Evolutionary conservation across 2,797 vertebrate genomes (phyloP).

Genomic region (Propithecus perrieri): DNA sequence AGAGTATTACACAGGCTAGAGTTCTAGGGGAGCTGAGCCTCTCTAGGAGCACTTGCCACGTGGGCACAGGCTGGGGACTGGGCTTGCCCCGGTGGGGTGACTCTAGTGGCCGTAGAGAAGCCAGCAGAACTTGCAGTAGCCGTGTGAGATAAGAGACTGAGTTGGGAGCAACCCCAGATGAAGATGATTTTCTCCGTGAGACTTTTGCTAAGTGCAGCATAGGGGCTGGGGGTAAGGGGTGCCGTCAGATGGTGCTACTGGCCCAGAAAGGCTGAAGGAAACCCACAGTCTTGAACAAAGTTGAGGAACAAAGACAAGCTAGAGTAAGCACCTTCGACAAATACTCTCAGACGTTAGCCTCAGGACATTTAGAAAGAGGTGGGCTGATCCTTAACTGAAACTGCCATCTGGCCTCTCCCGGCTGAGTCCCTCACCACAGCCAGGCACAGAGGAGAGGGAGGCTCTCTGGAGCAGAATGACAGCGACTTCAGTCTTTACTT

Average conservation of each 20-base stretch:
- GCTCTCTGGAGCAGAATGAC: neutral
- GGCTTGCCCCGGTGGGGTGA: neutral
- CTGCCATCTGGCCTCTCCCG: neutral
- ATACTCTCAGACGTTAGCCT: neutral
- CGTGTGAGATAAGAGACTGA: neutral
- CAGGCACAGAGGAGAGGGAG: neutral
- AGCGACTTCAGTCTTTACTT: neutral
- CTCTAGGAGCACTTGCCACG: neutral
- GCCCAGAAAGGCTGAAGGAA: neutral
- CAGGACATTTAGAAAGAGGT: neutral
- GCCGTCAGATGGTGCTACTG: neutral
- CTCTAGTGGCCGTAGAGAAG: neutral
- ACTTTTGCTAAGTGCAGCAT: neutral
- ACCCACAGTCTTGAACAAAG: neutral
- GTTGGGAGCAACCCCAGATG: neutral
- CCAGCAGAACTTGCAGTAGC: neutral
- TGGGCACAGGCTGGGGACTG: neutral
- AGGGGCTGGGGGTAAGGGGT: fast-evolving
- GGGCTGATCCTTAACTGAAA: neutral
- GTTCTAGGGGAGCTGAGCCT: neutral
- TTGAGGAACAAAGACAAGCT: neutral
- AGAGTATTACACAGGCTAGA: neutral
- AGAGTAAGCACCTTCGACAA: neutral
- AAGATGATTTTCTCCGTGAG: neutral
- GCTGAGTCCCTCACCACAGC: neutral